A percentile compares a stretch with the other conserved stretches of the same genome.
Conservation (phyloP, 2,888 invertebrate genomes). For the Sinotaia quadrata region DNA sequence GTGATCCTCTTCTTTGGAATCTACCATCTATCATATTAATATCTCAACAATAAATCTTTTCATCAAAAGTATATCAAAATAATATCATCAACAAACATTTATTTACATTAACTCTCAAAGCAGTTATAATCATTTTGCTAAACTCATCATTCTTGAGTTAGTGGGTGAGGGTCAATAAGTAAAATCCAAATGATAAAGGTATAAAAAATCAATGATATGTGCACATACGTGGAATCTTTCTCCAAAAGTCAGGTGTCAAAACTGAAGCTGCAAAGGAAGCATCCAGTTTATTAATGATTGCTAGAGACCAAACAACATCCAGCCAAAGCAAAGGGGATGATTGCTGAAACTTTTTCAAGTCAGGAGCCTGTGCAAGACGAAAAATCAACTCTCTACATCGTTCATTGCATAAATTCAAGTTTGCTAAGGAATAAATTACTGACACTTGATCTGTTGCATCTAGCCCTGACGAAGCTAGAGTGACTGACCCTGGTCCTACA, state of each 20-base stretch:
- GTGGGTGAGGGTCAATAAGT: too few relatives aligned
- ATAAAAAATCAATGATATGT: too few relatives aligned
- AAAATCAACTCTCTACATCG: constrained; percentile 2
- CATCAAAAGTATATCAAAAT: too few relatives aligned
- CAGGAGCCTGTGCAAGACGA: not conserved
- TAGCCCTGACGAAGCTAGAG: constrained; percentile 1
- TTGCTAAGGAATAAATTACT: constrained; percentile 31
- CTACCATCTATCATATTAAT: too few relatives aligned
- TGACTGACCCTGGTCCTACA: not conserved
- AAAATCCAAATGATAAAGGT: too few relatives aligned
- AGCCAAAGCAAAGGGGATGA: constrained; percentile 30
- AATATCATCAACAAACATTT: too few relatives aligned
- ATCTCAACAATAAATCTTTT: too few relatives aligned
- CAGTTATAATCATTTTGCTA: too few relatives aligned
- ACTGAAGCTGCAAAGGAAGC: constrained; percentile 26
- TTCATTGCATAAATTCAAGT: constrained; percentile 16
- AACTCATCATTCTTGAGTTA: too few relatives aligned
- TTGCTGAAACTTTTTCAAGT: constrained; percentile 2
- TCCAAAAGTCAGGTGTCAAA: constrained; percentile 27
- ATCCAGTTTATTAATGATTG: constrained; percentile 19
- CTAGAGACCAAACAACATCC: constrained; percentile 36
- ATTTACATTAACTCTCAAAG: too few relatives aligned
- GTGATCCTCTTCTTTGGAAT: too few relatives aligned
- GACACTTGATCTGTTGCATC: constrained; percentile 18
- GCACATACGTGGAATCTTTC: constrained; percentile 26